Base-by-base conservation (phyloP, 2,113 vertebrate species). In the Chloropsis hardwickii region DNA sequence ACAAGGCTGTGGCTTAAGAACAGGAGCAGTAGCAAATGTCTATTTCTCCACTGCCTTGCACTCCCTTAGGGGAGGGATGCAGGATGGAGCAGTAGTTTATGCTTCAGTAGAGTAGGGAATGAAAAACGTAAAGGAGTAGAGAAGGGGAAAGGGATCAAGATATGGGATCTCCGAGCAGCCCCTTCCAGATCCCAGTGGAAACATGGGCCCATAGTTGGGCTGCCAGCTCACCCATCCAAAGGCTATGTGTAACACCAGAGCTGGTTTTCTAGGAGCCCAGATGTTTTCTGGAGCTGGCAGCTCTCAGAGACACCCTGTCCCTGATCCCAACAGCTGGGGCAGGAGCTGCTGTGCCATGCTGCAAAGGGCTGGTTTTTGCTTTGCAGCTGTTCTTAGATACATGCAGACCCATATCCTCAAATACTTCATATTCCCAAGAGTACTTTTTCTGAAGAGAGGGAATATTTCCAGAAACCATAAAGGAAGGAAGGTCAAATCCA, bases 171-270 rank as follows among this genome's bases (percentile, higher is more conserved):
- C 58, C 29, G 6, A 50, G 27, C 39, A 86, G 28, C 7, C 6
- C 23, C 21, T 70, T 54, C 18, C 73, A 85, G 25, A 61, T 27
- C 20, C 11, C 50, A 44, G 23, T 3, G 23, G 10, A 72, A 90
- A 57, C 3, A 11, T 0, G 0, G 5, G 3, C 24, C 22, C 14
- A 11, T 6, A 57, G 17, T 1, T 72, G 20, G 56, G 16, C 29
- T 39, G 40, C 24, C 44, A 44, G 6, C 5, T 74, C 53, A 67
- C 14, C 12, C 20, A 22, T 24, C 31, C 53, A 69, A 10, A 42
- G 23, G 9, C 44, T 7, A 1, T 40, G 21, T 80, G 62, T 33
- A 61, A 16, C 62, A 83, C 28, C 53, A 57, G 53, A 39, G 6
- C 7, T 27, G 35, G 4, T 15, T 65, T 79, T 48, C 40, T 54